phyloP scores from a whole-genome alignment of 2,888 invertebrate genomes.

The Vanessa cardui region DNA sequence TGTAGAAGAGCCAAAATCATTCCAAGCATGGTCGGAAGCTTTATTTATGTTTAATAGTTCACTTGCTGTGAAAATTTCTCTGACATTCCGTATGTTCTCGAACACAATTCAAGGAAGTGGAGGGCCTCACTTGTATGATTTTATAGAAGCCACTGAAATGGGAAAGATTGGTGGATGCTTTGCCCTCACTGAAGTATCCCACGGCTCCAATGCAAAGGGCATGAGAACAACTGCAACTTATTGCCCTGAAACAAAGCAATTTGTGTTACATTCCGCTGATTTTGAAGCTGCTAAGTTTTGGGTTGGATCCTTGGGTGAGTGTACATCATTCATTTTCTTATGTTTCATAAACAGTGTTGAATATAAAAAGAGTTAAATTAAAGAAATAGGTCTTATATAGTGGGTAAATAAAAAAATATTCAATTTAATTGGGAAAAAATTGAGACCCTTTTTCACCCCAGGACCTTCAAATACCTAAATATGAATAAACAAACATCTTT shows the following conservation, averaged over 20 bases:
- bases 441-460: too few relatives aligned
- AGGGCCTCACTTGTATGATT: constrained; percentile 83
- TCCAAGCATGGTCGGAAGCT: constrained; percentile 78
- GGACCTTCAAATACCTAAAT: too few relatives aligned
- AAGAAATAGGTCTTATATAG: too few relatives aligned
- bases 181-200: constrained; percentile 94
- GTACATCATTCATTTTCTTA: too few relatives aligned
- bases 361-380: too few relatives aligned
- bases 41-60: constrained; percentile 84
- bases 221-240: constrained; percentile 94
- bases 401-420: too few relatives aligned
- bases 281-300: constrained; percentile 97
- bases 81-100: constrained; percentile 86
- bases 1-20: constrained; percentile 70
- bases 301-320: constrained; percentile 89
- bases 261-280: constrained; percentile 92
- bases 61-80: constrained; percentile 85
- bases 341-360: too few relatives aligned
- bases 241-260: constrained; percentile 87
- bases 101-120: constrained; percentile 86
- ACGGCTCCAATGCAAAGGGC: constrained; percentile 94
- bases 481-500: too few relatives aligned
- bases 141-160: constrained; percentile 69
- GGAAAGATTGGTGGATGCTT: constrained; percentile 84
- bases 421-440: too few relatives aligned